Percentiles rank a stretch among this genome's conserved stretches.
phyloP scores from a whole-genome alignment of 2,888 invertebrate genomes.

The Acrobeloides nanus region DNA sequence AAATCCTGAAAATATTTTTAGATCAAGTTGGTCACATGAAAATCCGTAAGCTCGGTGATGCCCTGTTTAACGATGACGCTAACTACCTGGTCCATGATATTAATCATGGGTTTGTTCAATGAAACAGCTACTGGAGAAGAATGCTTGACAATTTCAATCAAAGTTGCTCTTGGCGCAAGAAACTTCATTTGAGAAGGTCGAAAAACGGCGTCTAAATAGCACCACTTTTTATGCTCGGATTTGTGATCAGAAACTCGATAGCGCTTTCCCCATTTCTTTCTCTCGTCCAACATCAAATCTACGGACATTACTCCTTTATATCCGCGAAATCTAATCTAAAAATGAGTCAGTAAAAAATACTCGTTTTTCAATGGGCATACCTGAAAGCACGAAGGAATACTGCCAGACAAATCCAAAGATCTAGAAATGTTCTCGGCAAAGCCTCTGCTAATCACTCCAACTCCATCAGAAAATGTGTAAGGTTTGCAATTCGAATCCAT shows the following conservation, averaged over 20 bases:
- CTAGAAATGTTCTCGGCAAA: slow-evolving; percentile 32
- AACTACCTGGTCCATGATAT: slow-evolving; percentile 51
- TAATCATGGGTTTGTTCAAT: slow-evolving; percentile 54
- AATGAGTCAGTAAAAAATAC: not conserved
- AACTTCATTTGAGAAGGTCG: slow-evolving; percentile 28
- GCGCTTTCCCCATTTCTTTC: slow-evolving; percentile 17
- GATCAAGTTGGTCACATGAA: no score
- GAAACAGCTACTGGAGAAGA: slow-evolving; percentile 41
- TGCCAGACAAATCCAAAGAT: slow-evolving; percentile 29
- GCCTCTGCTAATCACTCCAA: slow-evolving; percentile 39
- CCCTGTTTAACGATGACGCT: no score
- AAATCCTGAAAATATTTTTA: no score
- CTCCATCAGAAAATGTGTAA: slow-evolving; percentile 41
- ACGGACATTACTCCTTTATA: slow-evolving; percentile 51
- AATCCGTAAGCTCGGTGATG: no score
- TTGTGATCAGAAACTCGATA: slow-evolving; percentile 13
- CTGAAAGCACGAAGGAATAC: slow-evolving; percentile 26
- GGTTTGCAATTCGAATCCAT: slow-evolving; percentile 18
- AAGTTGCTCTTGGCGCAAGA: slow-evolving; percentile 1
- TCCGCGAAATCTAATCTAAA: slow-evolving; percentile 50
- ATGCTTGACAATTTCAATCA: slow-evolving; percentile 45
- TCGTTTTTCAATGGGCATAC: no score
- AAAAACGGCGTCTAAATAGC: slow-evolving; percentile 18
- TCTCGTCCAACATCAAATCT: slow-evolving; percentile 37
- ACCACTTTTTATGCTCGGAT: slow-evolving; percentile 9